Conservation (phyloP, 2,113 vertebrate genomes). For the Galeopterus variegatus region DNA sequence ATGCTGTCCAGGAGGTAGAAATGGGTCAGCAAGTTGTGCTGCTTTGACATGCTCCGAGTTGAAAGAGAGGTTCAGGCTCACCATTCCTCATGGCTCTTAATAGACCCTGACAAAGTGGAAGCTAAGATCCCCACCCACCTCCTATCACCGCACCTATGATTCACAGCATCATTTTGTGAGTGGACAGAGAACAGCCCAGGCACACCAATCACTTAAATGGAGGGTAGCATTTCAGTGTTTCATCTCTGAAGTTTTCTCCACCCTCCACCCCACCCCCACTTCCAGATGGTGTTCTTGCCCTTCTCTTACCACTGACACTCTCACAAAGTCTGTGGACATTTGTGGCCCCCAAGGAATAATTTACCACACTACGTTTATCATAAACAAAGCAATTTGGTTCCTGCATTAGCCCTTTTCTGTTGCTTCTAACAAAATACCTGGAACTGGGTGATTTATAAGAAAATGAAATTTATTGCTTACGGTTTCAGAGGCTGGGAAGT, state of each 20-base stretch:
- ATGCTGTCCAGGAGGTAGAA: not conserved
- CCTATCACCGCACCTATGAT: not conserved
- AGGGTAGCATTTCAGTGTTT: not conserved
- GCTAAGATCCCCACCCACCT: not conserved
- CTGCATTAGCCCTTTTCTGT: too few species aligned
- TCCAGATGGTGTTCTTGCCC: not conserved
- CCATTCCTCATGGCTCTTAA: not conserved
- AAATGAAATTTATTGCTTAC: too few species aligned
- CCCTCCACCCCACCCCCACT: not conserved
- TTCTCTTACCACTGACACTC: not conserved
- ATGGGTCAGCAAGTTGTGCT: not conserved
- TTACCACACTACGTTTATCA: not conserved
- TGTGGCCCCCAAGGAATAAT: not conserved
- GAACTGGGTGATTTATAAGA: too few species aligned
- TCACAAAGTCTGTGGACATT: not conserved
- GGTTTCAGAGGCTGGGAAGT: too few species aligned
- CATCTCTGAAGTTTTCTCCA: not conserved
- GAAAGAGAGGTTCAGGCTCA: not conserved
- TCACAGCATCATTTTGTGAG: constrained; percentile 9
- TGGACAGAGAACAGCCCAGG: not conserved
- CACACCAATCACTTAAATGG: not conserved
- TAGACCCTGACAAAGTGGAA: not conserved
- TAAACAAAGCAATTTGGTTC: not conserved
- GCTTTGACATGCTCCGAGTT: not conserved
- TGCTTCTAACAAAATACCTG: too few species aligned